Evolutionary conservation across 2,113 vertebrate species (phyloP).

Genomic region (Gymnorhina tibicen): DNA sequence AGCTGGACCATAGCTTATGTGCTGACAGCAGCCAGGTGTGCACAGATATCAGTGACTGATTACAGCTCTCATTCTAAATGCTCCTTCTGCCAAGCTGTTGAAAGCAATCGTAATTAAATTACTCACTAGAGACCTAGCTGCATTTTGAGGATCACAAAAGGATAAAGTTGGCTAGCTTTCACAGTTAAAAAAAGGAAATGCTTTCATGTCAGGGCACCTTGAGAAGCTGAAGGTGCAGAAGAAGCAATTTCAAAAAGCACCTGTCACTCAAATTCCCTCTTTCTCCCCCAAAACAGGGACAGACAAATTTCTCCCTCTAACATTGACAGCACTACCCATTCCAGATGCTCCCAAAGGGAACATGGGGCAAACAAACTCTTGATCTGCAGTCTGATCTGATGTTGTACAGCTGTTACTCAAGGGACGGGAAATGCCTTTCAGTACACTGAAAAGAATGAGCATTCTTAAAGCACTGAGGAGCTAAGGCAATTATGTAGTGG

Average conservation of each 20-base stretch:
- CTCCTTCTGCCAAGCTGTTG: conserved; percentile 2
- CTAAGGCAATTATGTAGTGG: not conserved
- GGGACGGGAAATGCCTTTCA: not conserved
- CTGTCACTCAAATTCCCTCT: not conserved
- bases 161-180: conserved; percentile 7
- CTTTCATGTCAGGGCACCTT: conserved; percentile 14
- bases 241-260: not conserved
- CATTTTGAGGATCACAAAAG: conserved; percentile 23
- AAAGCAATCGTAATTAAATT: conserved; percentile 37
- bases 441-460: not conserved
- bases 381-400: not conserved
- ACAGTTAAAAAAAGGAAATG: not conserved
- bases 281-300: not conserved
- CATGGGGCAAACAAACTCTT: not conserved
- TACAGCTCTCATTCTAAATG: conserved; percentile 18
- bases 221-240: not conserved
- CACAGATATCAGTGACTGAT: conserved; percentile 9
- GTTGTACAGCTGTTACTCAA: not conserved
- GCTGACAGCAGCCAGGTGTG: conserved; percentile 31
- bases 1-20: not conserved
- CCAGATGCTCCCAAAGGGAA: not conserved
- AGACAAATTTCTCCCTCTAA: not conserved
- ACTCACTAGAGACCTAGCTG: not conserved
- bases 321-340: not conserved
- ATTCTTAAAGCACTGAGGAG: not conserved